These are phyloP conservation scores for Mamestra configurata DNA, from an alignment of 1,140 invertebrate species.

Conservation along the genomic window DNA sequence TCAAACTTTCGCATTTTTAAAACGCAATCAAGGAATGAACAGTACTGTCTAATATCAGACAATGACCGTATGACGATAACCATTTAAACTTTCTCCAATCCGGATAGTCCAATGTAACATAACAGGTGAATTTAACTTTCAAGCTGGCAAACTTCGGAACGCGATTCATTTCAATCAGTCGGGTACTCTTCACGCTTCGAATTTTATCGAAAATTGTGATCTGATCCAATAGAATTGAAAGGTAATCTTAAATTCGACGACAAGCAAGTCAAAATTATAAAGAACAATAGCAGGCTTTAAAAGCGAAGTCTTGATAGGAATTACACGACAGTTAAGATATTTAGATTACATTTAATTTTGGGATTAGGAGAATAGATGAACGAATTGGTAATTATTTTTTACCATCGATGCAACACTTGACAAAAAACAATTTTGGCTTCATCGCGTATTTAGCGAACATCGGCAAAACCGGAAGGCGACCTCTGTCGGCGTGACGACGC, in stretches of 20 bases:
- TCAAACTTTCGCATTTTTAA: background rate
- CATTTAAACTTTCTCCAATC: background rate
- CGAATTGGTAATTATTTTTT: too few species aligned
- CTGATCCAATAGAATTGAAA: constrained; percentile 9
- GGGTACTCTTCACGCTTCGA: constrained; percentile 10
- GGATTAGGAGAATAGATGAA: background rate
- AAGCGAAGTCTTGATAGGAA: too few species aligned
- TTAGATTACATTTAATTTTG: background rate
- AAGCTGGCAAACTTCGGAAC: background rate
- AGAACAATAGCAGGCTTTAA: background rate
- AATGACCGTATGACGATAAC: background rate
- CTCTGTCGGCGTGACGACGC: too few species aligned
- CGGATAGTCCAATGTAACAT: background rate
- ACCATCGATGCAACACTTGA: too few species aligned
- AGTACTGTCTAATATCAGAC: background rate
- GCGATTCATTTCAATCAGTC: constrained; percentile 17
- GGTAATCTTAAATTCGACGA: background rate
- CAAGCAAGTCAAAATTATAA: background rate
- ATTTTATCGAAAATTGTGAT: constrained; percentile 31
- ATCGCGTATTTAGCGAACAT: too few species aligned
- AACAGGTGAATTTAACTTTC: constrained; percentile 30
- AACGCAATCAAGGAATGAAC: background rate
- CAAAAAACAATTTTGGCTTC: too few species aligned
- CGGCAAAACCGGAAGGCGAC: too few species aligned
- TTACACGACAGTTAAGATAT: too few species aligned